phyloP scores from a whole-genome alignment of 2,113 vertebrate genomes.

The Enhydra lutris region DNA sequence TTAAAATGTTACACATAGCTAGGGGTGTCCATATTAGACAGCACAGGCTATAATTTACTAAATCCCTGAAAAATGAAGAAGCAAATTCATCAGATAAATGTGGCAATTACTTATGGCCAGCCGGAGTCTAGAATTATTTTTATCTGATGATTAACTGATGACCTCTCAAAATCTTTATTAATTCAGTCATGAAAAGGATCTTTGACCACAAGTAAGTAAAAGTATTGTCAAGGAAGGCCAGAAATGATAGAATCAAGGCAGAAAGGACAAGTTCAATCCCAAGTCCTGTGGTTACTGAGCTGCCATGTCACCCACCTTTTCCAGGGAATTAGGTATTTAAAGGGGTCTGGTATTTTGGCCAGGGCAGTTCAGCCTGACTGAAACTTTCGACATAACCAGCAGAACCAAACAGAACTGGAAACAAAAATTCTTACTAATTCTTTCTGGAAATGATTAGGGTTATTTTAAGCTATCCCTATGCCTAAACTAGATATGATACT shows the following conservation, averaged over 20 bases:
- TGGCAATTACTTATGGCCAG: constrained; percentile 9
- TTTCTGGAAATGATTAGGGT: not conserved
- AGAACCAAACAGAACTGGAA: not conserved
- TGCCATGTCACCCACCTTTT: not conserved
- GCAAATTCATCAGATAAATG: not conserved
- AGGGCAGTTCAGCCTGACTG: not conserved
- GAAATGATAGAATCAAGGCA: not conserved
- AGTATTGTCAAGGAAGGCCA: not conserved
- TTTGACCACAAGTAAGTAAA: constrained; percentile 15
- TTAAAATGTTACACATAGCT: not conserved
- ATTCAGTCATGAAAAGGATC: not conserved
- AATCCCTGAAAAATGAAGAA: constrained; percentile 17
- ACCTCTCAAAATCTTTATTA: constrained; percentile 43
- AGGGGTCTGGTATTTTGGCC: not conserved
- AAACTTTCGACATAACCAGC: not conserved
- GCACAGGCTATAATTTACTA: not conserved
- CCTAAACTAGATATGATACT: not conserved
- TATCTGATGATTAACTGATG: not conserved
- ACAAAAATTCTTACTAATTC: not conserved
- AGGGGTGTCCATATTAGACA: not conserved
- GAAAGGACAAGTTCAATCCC: not conserved
- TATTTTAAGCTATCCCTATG: not conserved
- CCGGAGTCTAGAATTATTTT: constrained; percentile 29
- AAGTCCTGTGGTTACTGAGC: not conserved
- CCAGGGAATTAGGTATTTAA: not conserved